Percentiles rank a stretch among this genome's conserved stretches.
phyloP scores from a whole-genome alignment of 2,113 vertebrate genomes.

The Synchiropus splendidus region DNA sequence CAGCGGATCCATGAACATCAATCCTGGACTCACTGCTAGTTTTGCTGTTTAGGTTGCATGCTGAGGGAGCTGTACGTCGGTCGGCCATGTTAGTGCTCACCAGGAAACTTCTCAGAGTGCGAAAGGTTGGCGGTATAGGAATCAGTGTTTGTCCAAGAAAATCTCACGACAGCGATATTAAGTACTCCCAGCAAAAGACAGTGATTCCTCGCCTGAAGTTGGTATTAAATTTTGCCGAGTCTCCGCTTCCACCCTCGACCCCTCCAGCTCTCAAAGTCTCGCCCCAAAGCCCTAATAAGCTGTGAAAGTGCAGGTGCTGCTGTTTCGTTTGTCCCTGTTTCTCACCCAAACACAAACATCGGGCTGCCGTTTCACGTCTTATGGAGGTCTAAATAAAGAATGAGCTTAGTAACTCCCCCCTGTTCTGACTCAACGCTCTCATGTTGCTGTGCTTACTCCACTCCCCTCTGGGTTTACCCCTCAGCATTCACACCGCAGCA shows the following conservation, averaged over 20 bases:
- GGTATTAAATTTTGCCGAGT: not conserved
- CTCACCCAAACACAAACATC: slow-evolving; percentile 2
- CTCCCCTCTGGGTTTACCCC: slow-evolving; percentile 33
- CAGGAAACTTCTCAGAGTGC: too few species aligned
- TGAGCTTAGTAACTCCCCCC: slow-evolving; percentile 42
- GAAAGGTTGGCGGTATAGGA: too few species aligned
- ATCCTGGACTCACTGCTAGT: too few species aligned
- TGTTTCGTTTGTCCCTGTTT: slow-evolving; percentile 15
- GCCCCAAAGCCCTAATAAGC: slow-evolving; percentile 26
- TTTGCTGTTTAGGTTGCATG: too few species aligned
- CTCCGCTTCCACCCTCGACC: not conserved
- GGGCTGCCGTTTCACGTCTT: slow-evolving; percentile 25
- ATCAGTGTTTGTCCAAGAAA: too few species aligned
- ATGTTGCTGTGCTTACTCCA: slow-evolving; percentile 41
- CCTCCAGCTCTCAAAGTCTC: not conserved
- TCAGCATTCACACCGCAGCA: slow-evolving; percentile 16
- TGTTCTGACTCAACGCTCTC: slow-evolving; percentile 37
- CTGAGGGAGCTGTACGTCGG: too few species aligned
- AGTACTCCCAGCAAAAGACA: slow-evolving; percentile 10
- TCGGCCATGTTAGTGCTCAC: too few species aligned
- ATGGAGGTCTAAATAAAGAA: slow-evolving; percentile 55
- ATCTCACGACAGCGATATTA: too few species aligned
- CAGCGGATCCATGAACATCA: too few species aligned
- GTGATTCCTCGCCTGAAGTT: slow-evolving; percentile 20
- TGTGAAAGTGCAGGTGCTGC: slow-evolving; percentile 37